Evolutionary conservation across 2,888 invertebrate species (phyloP).

Genomic region (Steromphala cineraria): DNA sequence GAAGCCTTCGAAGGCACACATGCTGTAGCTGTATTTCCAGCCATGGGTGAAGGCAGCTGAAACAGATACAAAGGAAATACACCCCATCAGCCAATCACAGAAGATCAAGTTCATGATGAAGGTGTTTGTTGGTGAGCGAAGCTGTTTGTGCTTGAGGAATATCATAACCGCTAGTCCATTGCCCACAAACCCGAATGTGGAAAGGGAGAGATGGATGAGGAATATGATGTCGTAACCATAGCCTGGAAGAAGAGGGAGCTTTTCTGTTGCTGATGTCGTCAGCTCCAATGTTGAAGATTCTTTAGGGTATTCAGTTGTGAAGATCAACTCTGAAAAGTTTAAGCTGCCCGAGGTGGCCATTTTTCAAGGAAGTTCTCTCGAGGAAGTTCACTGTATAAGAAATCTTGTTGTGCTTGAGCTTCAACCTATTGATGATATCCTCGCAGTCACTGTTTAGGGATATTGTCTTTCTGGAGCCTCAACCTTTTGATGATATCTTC

Average conservation of each 20-base stretch:
- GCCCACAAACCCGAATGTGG: constrained; percentile 29
- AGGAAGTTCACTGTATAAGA: too few relatives aligned
- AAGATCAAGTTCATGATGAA: constrained; percentile 59
- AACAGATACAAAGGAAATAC: constrained; percentile 16
- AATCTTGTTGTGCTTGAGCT: too few relatives aligned
- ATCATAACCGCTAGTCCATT: constrained; percentile 42
- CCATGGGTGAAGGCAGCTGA: neutral
- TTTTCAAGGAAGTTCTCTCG: too few relatives aligned
- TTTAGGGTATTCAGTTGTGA: too few relatives aligned
- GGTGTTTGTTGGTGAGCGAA: constrained; percentile 60
- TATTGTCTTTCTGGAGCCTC: too few relatives aligned
- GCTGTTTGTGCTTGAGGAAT: constrained; percentile 49
- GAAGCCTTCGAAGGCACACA: constrained; percentile 62
- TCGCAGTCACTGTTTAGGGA: too few relatives aligned
- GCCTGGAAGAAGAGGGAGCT: neutral
- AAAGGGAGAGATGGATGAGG: neutral
- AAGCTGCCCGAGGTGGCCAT: too few relatives aligned
- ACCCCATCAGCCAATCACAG: constrained; percentile 54
- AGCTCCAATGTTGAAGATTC: neutral
- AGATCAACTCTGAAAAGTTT: too few relatives aligned
- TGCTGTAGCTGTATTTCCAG: constrained; percentile 16
- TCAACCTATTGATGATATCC: too few relatives aligned
- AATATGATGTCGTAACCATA: neutral
- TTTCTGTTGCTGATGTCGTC: neutral
- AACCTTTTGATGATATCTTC: too few relatives aligned